Conservation (phyloP, 2,113 vertebrate genomes). For the Dipodomys merriami region DNA sequence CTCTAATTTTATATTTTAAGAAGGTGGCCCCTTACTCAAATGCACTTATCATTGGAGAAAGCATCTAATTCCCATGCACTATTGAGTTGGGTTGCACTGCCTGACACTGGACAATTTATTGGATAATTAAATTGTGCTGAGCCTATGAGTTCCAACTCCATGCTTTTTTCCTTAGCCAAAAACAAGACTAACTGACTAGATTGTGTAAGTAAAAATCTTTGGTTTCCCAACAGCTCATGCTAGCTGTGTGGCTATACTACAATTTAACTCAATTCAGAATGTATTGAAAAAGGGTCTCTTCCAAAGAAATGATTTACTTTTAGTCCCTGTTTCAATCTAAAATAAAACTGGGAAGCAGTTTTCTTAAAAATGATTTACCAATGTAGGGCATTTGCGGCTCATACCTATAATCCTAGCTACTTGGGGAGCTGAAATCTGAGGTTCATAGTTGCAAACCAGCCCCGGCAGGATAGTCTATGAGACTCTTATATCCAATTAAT, state of each 20-base stretch:
- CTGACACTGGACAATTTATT: background rate
- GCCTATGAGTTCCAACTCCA: background rate
- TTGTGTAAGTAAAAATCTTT: background rate
- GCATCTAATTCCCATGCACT: background rate
- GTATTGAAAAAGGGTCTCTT: constrained; percentile 7
- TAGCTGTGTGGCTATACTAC: background rate
- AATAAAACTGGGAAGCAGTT: constrained; percentile 55
- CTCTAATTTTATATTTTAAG: background rate
- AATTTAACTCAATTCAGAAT: constrained; percentile 27
- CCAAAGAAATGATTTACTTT: constrained; percentile 29
- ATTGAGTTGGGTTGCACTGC: background rate
- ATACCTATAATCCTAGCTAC: too few species aligned
- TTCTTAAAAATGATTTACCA: constrained; percentile 46
- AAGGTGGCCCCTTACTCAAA: background rate
- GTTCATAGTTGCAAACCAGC: too few species aligned
- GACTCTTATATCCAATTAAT: too few species aligned
- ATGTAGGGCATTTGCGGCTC: too few species aligned
- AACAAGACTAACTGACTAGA: background rate
- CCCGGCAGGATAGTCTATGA: too few species aligned
- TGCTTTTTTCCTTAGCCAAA: background rate
- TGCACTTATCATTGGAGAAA: background rate
- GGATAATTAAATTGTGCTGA: background rate
- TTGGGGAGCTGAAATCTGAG: too few species aligned
- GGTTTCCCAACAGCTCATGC: constrained; percentile 34
- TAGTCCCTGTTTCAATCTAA: constrained; percentile 43